Conservation (phyloP, 2,888 invertebrate genomes). For the Cryptocephalus moraei region DNA sequence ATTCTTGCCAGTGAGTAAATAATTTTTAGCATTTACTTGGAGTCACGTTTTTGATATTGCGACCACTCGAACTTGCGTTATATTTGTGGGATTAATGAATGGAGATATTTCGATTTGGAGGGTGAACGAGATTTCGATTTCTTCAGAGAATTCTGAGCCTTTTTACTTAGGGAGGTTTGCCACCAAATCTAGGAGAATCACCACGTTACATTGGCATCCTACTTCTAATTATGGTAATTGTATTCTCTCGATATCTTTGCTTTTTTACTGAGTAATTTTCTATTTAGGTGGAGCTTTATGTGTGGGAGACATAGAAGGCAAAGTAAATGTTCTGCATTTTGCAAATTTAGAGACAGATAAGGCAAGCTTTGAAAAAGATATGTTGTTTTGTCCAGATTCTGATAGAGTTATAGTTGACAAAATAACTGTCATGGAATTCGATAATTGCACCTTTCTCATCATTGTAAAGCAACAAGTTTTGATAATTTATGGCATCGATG, state of each 20-base stretch:
- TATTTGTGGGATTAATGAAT: constrained; percentile 29
- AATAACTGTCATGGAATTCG: constrained; percentile 22
- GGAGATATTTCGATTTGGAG: constrained; percentile 29
- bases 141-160: constrained; percentile 12
- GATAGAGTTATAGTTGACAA: constrained; percentile 24
- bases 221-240: constrained; percentile 18
- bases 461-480: constrained; percentile 25
- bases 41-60: constrained; percentile 21
- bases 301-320: constrained; percentile 26
- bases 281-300: constrained; percentile 25
- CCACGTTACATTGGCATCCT: constrained; percentile 25
- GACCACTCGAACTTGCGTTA: constrained; percentile 16
- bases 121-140: constrained; percentile 18
- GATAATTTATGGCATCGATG: constrained; percentile 23
- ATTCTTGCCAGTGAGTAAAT: constrained; percentile 1
- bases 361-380: constrained; percentile 16
- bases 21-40: constrained; percentile 30
- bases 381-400: constrained; percentile 18
- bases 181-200: constrained; percentile 21
- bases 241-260: constrained; percentile 1
- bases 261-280: constrained; percentile 3
- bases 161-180: constrained; percentile 21
- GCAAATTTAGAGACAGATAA: constrained; percentile 19
- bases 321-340: constrained; percentile 22
- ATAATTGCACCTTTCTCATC: constrained; percentile 21